These are phyloP conservation scores for Tridacna crocea DNA, from an alignment of 2,888 invertebrate species.

Conservation along the genomic window DNA sequence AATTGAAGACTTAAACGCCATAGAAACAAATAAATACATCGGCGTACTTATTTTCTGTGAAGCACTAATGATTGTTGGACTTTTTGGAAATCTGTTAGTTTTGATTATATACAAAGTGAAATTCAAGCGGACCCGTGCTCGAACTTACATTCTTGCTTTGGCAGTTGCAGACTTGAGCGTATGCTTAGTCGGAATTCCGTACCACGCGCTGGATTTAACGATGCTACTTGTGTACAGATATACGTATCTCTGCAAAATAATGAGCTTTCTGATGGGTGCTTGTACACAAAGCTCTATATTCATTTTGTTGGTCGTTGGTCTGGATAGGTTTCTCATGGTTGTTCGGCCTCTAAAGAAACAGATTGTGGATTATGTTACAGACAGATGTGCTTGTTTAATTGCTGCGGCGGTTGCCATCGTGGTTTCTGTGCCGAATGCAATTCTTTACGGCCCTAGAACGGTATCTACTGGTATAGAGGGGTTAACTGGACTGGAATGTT, in stretches of 20 bases:
- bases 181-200: conserved; percentile 61
- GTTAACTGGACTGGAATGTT: conserved; percentile 67
- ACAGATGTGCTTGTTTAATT: conserved; percentile 59
- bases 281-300: conserved; percentile 53
- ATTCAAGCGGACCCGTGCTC: conserved; percentile 54
- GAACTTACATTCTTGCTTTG: conserved; percentile 56
- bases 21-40: conserved; percentile 18
- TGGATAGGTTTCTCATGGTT: conserved; percentile 70
- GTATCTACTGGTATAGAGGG: conserved; percentile 45
- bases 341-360: conserved; percentile 67
- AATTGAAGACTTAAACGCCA: conserved; percentile 31
- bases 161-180: conserved; percentile 52
- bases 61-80: conserved; percentile 41
- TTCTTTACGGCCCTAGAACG: conserved; percentile 69
- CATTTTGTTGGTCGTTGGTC: conserved; percentile 56
- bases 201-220: conserved; percentile 51
- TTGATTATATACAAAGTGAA: conserved; percentile 52
- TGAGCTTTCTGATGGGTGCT: conserved; percentile 51
- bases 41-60: conserved; percentile 39
- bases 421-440: conserved; percentile 63
- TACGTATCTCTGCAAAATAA: conserved; percentile 39
- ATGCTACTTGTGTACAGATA: conserved; percentile 28
- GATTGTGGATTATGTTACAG: conserved; percentile 57
- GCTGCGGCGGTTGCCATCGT: conserved; percentile 53
- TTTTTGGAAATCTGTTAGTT: conserved; percentile 55